Conservation (phyloP, 1,140 invertebrate genomes). For the Battus philenor region DNA sequence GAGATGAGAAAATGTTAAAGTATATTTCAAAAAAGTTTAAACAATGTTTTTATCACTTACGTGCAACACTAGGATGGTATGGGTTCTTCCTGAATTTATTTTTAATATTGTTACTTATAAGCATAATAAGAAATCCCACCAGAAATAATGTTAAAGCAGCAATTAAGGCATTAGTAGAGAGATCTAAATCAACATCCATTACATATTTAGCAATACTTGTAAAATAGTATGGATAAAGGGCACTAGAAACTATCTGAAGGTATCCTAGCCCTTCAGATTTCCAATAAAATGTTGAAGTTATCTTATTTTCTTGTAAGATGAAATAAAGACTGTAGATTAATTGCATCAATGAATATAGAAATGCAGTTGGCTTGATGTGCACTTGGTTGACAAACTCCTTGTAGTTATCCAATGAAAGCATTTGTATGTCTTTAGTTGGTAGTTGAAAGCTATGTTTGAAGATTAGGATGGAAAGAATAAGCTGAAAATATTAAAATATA, state of each 20-base stretch:
- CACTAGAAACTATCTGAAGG: slow-evolving; percentile 50
- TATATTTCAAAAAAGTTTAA: not conserved
- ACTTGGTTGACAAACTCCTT: slow-evolving; percentile 35
- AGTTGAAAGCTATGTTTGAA: slow-evolving; percentile 43
- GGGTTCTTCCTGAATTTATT: slow-evolving; percentile 66
- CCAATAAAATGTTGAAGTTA: slow-evolving; percentile 64
- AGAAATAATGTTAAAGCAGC: slow-evolving; percentile 41
- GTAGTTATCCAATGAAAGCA: slow-evolving; percentile 34
- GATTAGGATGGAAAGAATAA: slow-evolving; percentile 45
- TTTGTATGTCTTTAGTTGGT: slow-evolving; percentile 28
- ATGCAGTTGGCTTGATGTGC: slow-evolving; percentile 41
- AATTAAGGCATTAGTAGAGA: slow-evolving; percentile 48
- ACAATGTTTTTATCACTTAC: slow-evolving; percentile 40
- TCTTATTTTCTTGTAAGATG: slow-evolving; percentile 49
- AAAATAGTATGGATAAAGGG: slow-evolving; percentile 60
- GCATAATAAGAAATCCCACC: slow-evolving; percentile 58
- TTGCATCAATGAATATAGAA: slow-evolving; percentile 57
- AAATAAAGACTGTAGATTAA: slow-evolving; percentile 52
- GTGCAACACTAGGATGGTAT: slow-evolving; percentile 45
- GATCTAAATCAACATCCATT: slow-evolving; percentile 34
- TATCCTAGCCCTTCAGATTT: slow-evolving; percentile 67
- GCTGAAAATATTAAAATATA: slow-evolving; percentile 45
- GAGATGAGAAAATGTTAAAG: no score
- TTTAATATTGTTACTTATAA: slow-evolving; percentile 64
- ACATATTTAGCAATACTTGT: slow-evolving; percentile 63